Base-by-base conservation (phyloP, 2,888 invertebrate genomes). In the Dynastes grantii region DNA sequence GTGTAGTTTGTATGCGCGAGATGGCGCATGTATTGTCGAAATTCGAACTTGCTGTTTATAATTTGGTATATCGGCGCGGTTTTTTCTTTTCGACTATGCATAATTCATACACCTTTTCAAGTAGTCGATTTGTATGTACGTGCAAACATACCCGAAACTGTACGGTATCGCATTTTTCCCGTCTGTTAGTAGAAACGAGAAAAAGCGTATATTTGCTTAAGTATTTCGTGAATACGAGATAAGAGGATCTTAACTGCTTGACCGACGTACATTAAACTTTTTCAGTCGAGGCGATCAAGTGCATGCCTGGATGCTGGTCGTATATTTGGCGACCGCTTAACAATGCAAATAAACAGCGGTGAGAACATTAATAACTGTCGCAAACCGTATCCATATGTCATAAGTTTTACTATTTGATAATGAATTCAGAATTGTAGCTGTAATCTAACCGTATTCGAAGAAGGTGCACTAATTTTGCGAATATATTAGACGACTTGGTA, bases 141-240 rank as follows among this genome's bases (percentile, higher is more conserved):
- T 40, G 3, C 2, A 58, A n/a, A 51, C n/a, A 51, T 53, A 51
- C 29, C 27, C 29, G 29, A 68, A 27, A 68, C 51, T 51, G 51
- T 73, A 73, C 73, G 58, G 73, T 73, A 73, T 73, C 58, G 73
- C 37, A 73, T 73, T 73, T 73, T 73, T 37, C 37, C 51, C 8
- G 22, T 40, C 37, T 58, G 73, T 45, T 73, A 37, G 58, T 40
- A 32, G 58, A 73, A 73, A 73, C 73, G 11, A 58, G 51, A 58
- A 40, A 32, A 37, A 37, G 32, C 32, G 32, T 29, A 37, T 73
- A 73, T 73, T 73, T 37, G 73, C 58, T 58, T 73, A 58, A 40
- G 73, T 58, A 37, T 73, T 55, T 73, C 29, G 73, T 53, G 73
- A 73, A 73, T 58, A 73, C n/a, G 37, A 55, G 73, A 73, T 55